Conservation (phyloP, 2,888 invertebrate species). For the Amorpha juglandis region DNA sequence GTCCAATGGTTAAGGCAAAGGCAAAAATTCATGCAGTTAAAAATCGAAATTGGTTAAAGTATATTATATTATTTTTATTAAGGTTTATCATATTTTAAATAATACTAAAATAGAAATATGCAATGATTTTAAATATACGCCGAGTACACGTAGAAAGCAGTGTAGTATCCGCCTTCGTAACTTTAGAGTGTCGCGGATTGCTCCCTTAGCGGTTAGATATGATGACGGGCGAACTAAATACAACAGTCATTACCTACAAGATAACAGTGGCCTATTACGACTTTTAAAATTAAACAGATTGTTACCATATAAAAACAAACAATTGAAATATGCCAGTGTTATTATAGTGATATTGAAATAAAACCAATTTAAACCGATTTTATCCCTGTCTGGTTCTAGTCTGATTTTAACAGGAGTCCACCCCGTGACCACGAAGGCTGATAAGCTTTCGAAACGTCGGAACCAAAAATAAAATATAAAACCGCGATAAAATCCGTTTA, state of each 20-base stretch:
- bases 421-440: too few relatives aligned
- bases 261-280: neutral
- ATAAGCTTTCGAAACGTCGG: too few relatives aligned
- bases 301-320: too few relatives aligned
- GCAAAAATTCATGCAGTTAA: neutral
- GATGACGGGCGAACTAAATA: constrained; percentile 66
- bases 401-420: too few relatives aligned
- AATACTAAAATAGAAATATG: constrained; percentile 21
- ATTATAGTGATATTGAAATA: too few relatives aligned
- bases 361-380: too few relatives aligned
- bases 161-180: constrained; percentile 77
- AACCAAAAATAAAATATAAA: too few relatives aligned
- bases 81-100: neutral
- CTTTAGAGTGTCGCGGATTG: constrained; percentile 76
- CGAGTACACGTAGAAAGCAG: constrained; percentile 63
- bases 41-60: neutral
- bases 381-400: too few relatives aligned
- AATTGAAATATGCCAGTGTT: neutral
- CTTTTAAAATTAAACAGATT: neutral
- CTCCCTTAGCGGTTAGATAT: constrained; percentile 77
- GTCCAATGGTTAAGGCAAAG: too few relatives aligned
- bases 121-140: constrained; percentile 32
- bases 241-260: constrained; percentile 43
- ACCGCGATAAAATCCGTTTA: too few relatives aligned
- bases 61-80: neutral